phyloP scores from a whole-genome alignment of 2,113 vertebrate species.

The Cyanistes caeruleus region DNA sequence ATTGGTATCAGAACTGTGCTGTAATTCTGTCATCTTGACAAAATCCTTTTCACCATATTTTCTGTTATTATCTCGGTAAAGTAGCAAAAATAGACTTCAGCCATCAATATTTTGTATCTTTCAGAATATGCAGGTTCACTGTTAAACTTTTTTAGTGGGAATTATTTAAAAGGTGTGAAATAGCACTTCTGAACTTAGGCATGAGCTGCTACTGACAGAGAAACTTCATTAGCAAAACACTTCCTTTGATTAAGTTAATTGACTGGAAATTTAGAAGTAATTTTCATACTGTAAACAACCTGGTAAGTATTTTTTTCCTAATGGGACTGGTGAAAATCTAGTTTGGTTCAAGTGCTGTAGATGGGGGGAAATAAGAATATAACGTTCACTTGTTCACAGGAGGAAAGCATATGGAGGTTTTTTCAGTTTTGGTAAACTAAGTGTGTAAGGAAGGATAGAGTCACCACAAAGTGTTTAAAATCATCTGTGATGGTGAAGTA shows the following conservation, averaged over 20 bases:
- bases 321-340: background rate
- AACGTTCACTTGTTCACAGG: background rate
- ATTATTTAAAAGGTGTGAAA: background rate
- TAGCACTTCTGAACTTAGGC: background rate
- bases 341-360: background rate
- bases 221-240: background rate
- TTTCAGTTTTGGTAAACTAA: background rate
- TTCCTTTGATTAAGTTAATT: constrained; percentile 31
- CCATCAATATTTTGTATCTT: background rate
- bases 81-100: background rate
- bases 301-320: background rate
- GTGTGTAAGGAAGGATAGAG: background rate
- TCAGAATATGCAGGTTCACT: background rate
- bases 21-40: background rate
- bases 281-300: constrained; percentile 6
- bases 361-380: background rate
- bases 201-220: background rate
- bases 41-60: background rate
- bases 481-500: background rate
- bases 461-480: background rate
- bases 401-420: background rate
- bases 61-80: background rate
- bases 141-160: background rate
- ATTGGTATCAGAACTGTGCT: background rate
- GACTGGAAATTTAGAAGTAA: background rate